Conservation (phyloP, 2,113 vertebrate genomes). For the Desmodus rotundus region DNA sequence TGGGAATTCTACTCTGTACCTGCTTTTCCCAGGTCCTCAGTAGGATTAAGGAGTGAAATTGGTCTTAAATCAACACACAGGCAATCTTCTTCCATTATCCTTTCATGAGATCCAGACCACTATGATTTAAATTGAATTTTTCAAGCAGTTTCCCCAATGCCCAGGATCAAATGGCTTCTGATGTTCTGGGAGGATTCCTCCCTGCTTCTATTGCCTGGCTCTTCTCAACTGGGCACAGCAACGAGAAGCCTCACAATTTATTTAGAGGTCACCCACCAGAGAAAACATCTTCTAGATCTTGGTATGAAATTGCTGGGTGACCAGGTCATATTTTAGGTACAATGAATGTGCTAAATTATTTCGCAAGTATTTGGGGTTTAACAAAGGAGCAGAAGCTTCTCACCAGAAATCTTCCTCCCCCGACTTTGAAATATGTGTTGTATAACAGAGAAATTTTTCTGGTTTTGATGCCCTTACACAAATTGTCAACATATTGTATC, state of each 20-base stretch:
- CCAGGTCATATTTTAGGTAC: conserved; percentile 31
- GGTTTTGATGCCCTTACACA: conserved; percentile 62
- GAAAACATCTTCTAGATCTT: conserved; percentile 42
- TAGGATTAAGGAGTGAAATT: conserved; percentile 27
- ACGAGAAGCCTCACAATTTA: conserved; percentile 41
- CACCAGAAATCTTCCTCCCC: background rate
- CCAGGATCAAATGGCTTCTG: background rate
- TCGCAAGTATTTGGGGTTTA: conserved; percentile 27
- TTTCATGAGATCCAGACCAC: background rate
- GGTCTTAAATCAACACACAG: background rate
- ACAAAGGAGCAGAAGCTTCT: background rate
- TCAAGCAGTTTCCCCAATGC: conserved; percentile 34
- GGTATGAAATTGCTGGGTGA: conserved; percentile 50
- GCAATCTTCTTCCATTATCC: background rate
- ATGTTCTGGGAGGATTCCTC: background rate
- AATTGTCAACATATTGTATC: conserved; percentile 66
- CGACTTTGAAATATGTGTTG: conserved; percentile 56
- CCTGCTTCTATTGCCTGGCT: background rate
- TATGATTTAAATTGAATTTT: conserved; percentile 46
- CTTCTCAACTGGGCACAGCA: conserved; percentile 19
- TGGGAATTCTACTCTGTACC: background rate
- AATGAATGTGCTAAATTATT: conserved; percentile 52
- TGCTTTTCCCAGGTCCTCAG: background rate
- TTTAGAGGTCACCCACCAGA: conserved; percentile 42
- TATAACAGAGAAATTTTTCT: conserved; percentile 54